Evolutionary conservation across 1,140 invertebrate genomes (phyloP).

Genomic region (Hormaphis cornu): DNA sequence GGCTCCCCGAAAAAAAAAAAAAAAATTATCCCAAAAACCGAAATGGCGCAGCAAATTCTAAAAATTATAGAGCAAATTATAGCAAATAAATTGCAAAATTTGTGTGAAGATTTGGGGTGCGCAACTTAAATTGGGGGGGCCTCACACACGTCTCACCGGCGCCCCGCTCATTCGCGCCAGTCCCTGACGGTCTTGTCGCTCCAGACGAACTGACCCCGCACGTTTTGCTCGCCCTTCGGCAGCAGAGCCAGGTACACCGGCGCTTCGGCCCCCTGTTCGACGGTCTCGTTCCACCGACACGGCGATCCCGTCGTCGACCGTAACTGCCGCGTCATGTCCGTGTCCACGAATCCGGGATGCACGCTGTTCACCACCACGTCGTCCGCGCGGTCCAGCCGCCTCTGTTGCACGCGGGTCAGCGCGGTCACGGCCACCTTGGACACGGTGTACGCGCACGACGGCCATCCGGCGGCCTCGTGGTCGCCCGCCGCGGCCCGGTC

Average conservation of each 20-base stretch:
- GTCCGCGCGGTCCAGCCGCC: conserved; percentile 45
- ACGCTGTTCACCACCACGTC: conserved; percentile 58
- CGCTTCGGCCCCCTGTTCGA: conserved; percentile 50
- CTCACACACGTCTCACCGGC: too few species aligned
- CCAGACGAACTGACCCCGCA: conserved; percentile 28
- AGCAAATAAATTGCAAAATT: too few species aligned
- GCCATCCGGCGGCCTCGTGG: conserved; percentile 48
- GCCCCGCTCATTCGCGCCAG: conserved; percentile 10
- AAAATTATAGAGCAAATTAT: too few species aligned
- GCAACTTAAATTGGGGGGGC: too few species aligned
- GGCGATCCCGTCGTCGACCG: conserved; percentile 54
- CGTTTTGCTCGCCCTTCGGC: not conserved
- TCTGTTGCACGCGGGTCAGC: conserved; percentile 56
- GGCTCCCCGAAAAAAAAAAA: too few species aligned
- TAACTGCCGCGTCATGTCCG: conserved; percentile 65
- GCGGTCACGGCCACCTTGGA: conserved; percentile 64
- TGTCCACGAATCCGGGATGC: conserved; percentile 60
- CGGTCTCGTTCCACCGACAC: too few species aligned
- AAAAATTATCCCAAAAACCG: too few species aligned
- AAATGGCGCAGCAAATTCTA: too few species aligned
- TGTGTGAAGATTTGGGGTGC: too few species aligned
- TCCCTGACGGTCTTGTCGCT: not conserved
- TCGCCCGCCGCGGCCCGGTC: conserved; percentile 37
- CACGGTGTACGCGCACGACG: conserved; percentile 53
- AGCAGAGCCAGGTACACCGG: conserved; percentile 17